phyloP scores from a whole-genome alignment of 2,113 vertebrate genomes.

The Pygoscelis adeliae region DNA sequence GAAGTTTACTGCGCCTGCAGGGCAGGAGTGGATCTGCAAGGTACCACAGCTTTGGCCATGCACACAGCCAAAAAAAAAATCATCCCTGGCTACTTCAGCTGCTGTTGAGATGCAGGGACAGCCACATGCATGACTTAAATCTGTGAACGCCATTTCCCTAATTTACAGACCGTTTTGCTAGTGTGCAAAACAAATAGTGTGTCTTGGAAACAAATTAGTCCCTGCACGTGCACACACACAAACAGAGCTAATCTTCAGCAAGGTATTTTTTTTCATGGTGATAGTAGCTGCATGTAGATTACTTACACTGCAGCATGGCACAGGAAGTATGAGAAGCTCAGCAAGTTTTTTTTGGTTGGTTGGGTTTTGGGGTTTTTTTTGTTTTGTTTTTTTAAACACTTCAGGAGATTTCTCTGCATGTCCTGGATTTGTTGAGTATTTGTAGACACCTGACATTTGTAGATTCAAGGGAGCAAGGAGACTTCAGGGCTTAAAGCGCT shows the following conservation, averaged over 20 bases:
- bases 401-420: not conserved
- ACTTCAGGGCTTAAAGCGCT: not conserved
- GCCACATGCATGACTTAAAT: not conserved
- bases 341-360: not conserved
- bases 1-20: not conserved
- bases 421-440: not conserved
- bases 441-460: not conserved
- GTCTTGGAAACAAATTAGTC: not conserved
- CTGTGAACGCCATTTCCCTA: not conserved
- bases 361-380: not conserved
- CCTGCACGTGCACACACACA: not conserved
- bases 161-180: not conserved
- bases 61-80: not conserved
- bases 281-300: not conserved
- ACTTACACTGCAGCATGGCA: not conserved
- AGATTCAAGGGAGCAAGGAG: not conserved
- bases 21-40: not conserved
- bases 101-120: not conserved
- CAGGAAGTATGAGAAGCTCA: not conserved
- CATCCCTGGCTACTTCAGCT: not conserved
- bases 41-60: not conserved
- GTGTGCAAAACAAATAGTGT: not conserved
- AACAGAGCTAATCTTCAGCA: not conserved
- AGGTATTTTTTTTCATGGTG: not conserved
- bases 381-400: not conserved